Base-by-base conservation (phyloP, 2,113 vertebrate genomes). In the Psittacus erithacus region DNA sequence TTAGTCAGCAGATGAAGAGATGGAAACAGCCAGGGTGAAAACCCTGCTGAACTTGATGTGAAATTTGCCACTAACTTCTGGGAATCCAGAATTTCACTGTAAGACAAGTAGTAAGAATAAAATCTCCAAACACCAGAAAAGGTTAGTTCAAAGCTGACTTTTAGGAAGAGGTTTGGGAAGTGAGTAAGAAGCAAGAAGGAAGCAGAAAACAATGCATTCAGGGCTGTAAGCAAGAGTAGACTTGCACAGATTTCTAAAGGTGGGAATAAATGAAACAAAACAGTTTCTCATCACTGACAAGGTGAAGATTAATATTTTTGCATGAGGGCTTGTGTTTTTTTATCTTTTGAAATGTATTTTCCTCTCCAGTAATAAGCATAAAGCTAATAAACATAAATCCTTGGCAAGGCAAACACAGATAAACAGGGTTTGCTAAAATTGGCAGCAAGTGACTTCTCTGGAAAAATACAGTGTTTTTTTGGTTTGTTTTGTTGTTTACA, bases 221-320 rank as follows among this genome's bases (percentile, higher is more conserved):
- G 65, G 47, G 3, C 19, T 74, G 17, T 55, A 82, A 93, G 63
- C 78, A 93, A 91, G 87, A 80, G 15, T 35, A 80, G 71, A 73
- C 92, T 95, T 88, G 85, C 33, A 82, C 4, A 62, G 43, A 69
- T 85, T 94, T 86, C 49, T 88, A 44, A 82, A 95, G 28, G 64
- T 90, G 92, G 82, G 68, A 90, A 95, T 73, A 90, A 92, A 93
- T 47, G 23, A 86, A 79, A 86, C 23, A 74, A 91, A 90, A 64
- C 33, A 14, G 8, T 53, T 64, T 93, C 41, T 91, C 63, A 75
- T 94, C 46, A 74, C 64, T 47, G 82, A 90, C n/a, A 81, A 88
- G 39, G 68, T 83, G 87, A 92, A 93, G 82, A 84, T 85, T 82
- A 94, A 25, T 92, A 46, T 95, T 95, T 84, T 88, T 94, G 74